A percentile compares a stretch with the other conserved stretches of the same genome.
Conservation (phyloP, 2,113 vertebrate species). For the Collichthys lucidus region DNA sequence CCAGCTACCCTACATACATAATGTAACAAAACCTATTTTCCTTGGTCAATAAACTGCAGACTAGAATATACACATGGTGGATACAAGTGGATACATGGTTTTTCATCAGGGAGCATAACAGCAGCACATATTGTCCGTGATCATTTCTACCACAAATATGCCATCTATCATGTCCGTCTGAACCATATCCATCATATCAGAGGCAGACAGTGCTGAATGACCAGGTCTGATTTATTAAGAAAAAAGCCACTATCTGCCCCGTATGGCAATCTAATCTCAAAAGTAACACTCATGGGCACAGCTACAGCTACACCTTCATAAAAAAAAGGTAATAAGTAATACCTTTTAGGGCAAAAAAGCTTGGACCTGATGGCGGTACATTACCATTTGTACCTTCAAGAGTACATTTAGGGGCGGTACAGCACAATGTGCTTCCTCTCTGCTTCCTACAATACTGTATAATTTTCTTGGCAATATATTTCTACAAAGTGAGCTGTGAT, state of each 20-base stretch:
- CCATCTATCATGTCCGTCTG: conserved; percentile 10
- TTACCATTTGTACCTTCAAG: not conserved
- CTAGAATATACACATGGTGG: too few species aligned
- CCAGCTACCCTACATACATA: too few species aligned
- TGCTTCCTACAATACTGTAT: not conserved
- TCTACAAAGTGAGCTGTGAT: conserved; percentile 12
- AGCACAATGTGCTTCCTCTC: not conserved
- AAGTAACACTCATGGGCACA: not conserved
- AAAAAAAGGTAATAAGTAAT: not conserved
- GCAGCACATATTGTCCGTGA: not conserved
- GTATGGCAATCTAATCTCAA: not conserved
- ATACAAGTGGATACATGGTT: too few species aligned
- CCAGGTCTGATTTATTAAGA: not conserved
- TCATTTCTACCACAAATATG: conserved; percentile 1
- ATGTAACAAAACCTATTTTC: too few species aligned
- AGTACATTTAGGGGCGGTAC: not conserved
- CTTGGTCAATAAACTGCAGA: too few species aligned
- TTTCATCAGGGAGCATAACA: too few species aligned
- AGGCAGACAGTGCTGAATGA: not conserved
- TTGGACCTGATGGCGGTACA: not conserved
- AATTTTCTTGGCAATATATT: conserved; percentile 1
- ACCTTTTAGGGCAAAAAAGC: not conserved
- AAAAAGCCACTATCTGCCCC: not conserved
- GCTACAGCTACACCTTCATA: not conserved
- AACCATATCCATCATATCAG: not conserved